Evolutionary conservation across 2,888 invertebrate genomes (phyloP).

Genomic region (Fragum whitleyi): DNA sequence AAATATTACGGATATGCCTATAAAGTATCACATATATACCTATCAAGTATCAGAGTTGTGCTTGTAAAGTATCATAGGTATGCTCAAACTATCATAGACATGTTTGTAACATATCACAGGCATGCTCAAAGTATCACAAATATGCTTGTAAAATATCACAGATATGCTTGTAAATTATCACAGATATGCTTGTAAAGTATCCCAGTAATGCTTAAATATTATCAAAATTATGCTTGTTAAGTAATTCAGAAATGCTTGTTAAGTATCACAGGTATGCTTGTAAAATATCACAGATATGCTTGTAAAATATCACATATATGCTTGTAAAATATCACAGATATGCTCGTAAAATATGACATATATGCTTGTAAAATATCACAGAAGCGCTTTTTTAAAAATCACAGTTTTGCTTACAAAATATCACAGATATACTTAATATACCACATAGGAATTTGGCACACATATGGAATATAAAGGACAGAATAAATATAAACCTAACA

Average conservation of each 20-base stretch:
- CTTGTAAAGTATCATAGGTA: neutral
- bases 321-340: slow-evolving; percentile 1
- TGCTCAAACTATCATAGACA: neutral
- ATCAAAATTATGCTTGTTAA: neutral
- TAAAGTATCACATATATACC: neutral
- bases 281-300: neutral
- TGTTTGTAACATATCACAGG: neutral
- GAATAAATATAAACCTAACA: too few relatives aligned
- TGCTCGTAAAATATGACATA: neutral
- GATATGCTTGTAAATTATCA: slow-evolving; percentile 1
- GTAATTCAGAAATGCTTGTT: neutral
- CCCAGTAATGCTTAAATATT: neutral
- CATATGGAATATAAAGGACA: too few relatives aligned
- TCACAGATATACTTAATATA: neutral
- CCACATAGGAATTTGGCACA: neutral
- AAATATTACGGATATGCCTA: too few relatives aligned
- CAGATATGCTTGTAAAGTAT: slow-evolving; percentile 2
- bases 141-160: neutral
- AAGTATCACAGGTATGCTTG: neutral
- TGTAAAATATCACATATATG: neutral
- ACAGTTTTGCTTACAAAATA: neutral
- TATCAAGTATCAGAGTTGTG: neutral
- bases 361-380: neutral
- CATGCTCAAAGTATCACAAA: neutral
- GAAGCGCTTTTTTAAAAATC: neutral